These are phyloP conservation scores for Tetramorium alpestre DNA, from an alignment of 1,140 invertebrate species.

Conservation along the genomic window DNA sequence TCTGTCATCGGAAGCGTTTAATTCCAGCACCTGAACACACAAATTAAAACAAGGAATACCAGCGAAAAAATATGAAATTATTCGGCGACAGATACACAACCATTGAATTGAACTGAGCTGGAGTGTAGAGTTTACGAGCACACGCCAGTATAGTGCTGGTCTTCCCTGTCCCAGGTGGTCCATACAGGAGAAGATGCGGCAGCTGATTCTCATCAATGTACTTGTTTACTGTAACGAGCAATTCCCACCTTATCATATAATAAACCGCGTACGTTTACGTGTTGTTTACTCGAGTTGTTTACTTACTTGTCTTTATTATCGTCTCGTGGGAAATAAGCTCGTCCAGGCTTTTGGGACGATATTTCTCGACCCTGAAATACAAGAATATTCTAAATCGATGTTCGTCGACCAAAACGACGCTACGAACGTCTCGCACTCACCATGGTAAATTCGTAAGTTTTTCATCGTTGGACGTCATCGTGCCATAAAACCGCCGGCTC, in stretches of 20 bases:
- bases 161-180: constrained; percentile 99
- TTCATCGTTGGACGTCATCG: constrained; percentile 70
- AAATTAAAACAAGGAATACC: background rate
- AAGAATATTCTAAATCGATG: constrained; percentile 52
- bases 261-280: background rate
- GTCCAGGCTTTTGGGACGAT: constrained; percentile 95
- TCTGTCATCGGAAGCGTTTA: constrained; percentile 99
- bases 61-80: background rate
- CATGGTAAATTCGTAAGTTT: constrained; percentile 86
- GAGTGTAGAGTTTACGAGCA: constrained; percentile 96
- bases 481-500: background rate
- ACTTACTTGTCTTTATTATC: constrained; percentile 98
- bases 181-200: constrained; percentile 99
- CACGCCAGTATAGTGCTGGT: constrained; percentile 99
- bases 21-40: constrained; percentile 90
- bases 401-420: background rate
- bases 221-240: constrained; percentile 92
- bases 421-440: constrained; percentile 76
- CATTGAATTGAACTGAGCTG: constrained; percentile 95
- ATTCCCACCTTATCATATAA: background rate
- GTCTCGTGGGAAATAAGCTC: constrained; percentile 99
- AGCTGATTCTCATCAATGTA: constrained; percentile 97
- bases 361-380: constrained; percentile 97
- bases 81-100: constrained; percentile 85
- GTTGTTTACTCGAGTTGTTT: constrained; percentile 78